These are phyloP conservation scores for Philhelius pedissequus DNA, from an alignment of 2,888 invertebrate genomes.

Conservation along the genomic window DNA sequence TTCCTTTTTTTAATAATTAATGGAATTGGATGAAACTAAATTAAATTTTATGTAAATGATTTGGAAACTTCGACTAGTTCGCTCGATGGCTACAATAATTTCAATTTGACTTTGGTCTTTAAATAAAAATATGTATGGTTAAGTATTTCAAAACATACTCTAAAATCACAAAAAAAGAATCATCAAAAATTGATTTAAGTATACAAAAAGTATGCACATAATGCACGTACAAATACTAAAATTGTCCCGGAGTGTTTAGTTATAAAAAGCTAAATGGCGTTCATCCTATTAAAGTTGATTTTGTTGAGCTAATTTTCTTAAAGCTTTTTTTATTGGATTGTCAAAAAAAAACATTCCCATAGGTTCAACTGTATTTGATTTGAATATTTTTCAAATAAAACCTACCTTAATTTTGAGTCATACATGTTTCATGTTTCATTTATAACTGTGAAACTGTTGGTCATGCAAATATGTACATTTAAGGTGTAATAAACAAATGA, in stretches of 20 bases:
- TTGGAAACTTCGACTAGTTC: constrained; percentile 49
- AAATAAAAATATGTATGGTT: too few relatives aligned
- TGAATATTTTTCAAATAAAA: too few relatives aligned
- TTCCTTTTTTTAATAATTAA: neutral
- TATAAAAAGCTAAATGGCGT: neutral
- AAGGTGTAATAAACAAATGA: too few relatives aligned
- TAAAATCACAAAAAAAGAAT: neutral
- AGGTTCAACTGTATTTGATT: too few relatives aligned
- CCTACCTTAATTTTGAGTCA: too few relatives aligned
- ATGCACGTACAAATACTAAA: neutral
- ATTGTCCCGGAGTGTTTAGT: neutral
- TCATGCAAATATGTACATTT: too few relatives aligned
- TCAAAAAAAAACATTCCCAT: neutral
- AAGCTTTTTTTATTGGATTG: neutral
- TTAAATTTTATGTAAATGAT: neutral
- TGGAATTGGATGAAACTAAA: neutral
- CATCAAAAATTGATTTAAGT: neutral
- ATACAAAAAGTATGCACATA: neutral
- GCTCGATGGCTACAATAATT: constrained; percentile 4
- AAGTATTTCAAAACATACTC: neutral
- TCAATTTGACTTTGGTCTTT: neutral
- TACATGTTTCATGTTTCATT: too few relatives aligned
- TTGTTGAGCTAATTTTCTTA: too few relatives aligned
- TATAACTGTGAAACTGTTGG: too few relatives aligned
- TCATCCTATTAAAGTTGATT: neutral